Evolutionary conservation across 2,797 vertebrate species (phyloP), one percentile per base, ranked within the genome.

Genomic region (Fringilla coelebs): DNA sequence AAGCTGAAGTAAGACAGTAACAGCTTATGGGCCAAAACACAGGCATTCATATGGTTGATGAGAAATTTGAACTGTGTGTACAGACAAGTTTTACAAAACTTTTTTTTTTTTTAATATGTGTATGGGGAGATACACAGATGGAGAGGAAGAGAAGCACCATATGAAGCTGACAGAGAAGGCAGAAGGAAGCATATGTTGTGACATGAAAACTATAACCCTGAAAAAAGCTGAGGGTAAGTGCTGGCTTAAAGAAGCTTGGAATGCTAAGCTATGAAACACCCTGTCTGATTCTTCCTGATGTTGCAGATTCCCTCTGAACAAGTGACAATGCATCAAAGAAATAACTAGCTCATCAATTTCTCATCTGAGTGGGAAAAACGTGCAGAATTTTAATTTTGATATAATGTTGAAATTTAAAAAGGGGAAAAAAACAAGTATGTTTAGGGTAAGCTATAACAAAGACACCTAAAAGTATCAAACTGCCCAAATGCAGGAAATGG

Each of bases 181-280:
- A 86, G 91, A 91, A 95, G 60, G 85, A 95, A 96, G 71, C 95
- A 95, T 96, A 96, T 96, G 95, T 66, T 93, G 85, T 93, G 94
- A 91, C 91, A 96, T 24, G 19, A 93, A 88, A 73, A 82, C 51
- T 72, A 85, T 85, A 96, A 96, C 88, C 88, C 91, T 90, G 80
- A 90, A 93, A 90, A 94, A 93, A 94, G n/a, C 66, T 90, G 84
- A 70, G 83, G 48, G 70, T 91, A 93, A 95, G 60, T 67, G 36
- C 29, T 86, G 60, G 60, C 60, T 93, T 91, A 63, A 91, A 93
- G 70, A 81, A 84, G n/a, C 83, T 88, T 86, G 90, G 83, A 93
- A 93, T 0, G 1, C 21, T 90, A 95, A 76, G 45, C 91, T 90
- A 66, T 82, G 88, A 95, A 94, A 94, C 85, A 84, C 36, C 17